phyloP scores from a whole-genome alignment of 2,113 vertebrate species.

The Peromyscus leucopus region DNA sequence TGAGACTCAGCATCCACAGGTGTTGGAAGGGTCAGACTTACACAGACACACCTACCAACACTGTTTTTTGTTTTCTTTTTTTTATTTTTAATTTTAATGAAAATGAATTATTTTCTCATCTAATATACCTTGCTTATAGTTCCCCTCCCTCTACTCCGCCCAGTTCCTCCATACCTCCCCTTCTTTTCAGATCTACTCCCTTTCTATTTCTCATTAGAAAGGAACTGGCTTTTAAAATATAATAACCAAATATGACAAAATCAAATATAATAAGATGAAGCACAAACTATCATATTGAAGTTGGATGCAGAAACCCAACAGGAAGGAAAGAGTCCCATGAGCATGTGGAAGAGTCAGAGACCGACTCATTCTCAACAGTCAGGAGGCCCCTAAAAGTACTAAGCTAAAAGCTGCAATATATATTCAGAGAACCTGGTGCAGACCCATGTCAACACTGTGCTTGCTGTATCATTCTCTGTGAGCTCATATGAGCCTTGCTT shows the following conservation, averaged over 20 bases:
- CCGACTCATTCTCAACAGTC: neutral
- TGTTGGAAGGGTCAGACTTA: neutral
- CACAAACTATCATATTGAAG: neutral
- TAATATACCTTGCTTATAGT: neutral
- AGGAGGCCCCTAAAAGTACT: neutral
- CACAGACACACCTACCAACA: neutral
- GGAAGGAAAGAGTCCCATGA: neutral
- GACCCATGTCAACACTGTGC: neutral
- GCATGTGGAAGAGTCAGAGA: neutral
- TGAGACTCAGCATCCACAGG: neutral
- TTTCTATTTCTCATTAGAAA: neutral
- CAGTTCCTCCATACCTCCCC: too few species aligned
- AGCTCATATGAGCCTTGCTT: neutral
- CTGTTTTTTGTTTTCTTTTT: neutral
- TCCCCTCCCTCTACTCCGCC: neutral
- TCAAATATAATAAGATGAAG: neutral
- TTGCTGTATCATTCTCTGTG: neutral
- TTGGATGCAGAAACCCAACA: neutral
- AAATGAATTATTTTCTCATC: neutral
- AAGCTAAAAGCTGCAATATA: neutral
- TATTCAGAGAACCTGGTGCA: neutral
- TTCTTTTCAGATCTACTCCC: neutral
- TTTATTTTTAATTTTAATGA: neutral
- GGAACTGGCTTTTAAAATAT: neutral
- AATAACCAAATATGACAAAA: neutral